These are phyloP conservation scores for Cinara cedri DNA, from an alignment of 2,888 invertebrate species.

Conservation along the genomic window DNA sequence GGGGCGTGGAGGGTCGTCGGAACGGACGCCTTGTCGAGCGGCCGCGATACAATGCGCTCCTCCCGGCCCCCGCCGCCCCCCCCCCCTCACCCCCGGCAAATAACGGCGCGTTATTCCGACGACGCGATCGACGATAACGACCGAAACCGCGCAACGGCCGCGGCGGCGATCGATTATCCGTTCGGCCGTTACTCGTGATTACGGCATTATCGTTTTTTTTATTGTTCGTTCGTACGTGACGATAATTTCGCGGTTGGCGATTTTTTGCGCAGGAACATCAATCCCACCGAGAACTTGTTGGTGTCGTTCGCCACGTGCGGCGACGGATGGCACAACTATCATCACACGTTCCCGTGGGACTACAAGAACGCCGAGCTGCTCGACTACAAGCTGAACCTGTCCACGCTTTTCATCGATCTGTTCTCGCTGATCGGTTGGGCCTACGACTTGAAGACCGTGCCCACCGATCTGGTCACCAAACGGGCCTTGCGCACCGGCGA, in stretches of 20 bases:
- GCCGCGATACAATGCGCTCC: too few relatives aligned
- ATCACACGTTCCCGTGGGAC: slow-evolving; percentile 72
- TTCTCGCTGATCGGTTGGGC: slow-evolving; percentile 85
- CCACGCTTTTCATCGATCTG: slow-evolving; percentile 79
- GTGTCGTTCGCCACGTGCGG: slow-evolving; percentile 59
- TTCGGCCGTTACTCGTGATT: too few relatives aligned
- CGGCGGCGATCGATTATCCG: too few relatives aligned
- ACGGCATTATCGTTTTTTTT: too few relatives aligned
- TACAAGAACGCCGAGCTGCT: slow-evolving; percentile 76
- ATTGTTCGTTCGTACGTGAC: not conserved
- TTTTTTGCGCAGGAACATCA: slow-evolving; percentile 58
- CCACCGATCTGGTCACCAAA: slow-evolving; percentile 72
- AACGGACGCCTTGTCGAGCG: too few relatives aligned
- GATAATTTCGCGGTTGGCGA: not conserved
- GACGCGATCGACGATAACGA: too few relatives aligned
- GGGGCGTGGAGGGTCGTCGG: too few relatives aligned
- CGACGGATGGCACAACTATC: slow-evolving; percentile 62
- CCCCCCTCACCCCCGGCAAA: not conserved
- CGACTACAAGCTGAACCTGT: slow-evolving; percentile 74
- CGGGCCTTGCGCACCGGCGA: slow-evolving; percentile 74
- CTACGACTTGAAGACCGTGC: slow-evolving; percentile 83
- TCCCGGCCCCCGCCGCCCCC: not conserved
- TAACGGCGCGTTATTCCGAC: too few relatives aligned
- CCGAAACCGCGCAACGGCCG: too few relatives aligned
- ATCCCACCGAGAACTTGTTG: slow-evolving; percentile 59